Evolutionary conservation across 2,888 invertebrate genomes (phyloP).

Genomic region (Limenitis arthemis): DNA sequence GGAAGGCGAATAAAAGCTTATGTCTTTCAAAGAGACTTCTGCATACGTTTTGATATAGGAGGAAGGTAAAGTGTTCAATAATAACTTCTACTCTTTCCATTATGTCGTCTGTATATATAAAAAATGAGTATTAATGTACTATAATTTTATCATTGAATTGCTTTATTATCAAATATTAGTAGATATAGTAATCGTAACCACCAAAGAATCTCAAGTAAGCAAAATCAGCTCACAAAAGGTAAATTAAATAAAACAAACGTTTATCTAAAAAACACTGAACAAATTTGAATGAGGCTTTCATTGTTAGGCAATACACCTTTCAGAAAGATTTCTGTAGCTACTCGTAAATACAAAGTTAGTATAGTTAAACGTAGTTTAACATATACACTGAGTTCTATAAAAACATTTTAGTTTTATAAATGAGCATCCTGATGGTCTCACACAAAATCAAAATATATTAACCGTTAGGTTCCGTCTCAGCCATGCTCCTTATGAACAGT

Average conservation of each 20-base stretch:
- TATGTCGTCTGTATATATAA: slow-evolving; percentile 72
- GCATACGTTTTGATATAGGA: slow-evolving; percentile 89
- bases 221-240: too few relatives aligned
- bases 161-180: too few relatives aligned
- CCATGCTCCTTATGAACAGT: slow-evolving; percentile 82
- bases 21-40: slow-evolving; percentile 92
- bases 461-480: slow-evolving; percentile 77
- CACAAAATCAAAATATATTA: slow-evolving; percentile 19
- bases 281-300: too few relatives aligned
- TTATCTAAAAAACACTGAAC: too few relatives aligned
- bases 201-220: too few relatives aligned
- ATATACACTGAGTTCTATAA: too few relatives aligned
- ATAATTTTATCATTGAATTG: slow-evolving; percentile 2
- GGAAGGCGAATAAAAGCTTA: slow-evolving; percentile 88
- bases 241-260: too few relatives aligned
- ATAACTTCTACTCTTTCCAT: slow-evolving; percentile 82
- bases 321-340: too few relatives aligned
- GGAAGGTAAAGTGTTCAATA: slow-evolving; percentile 86
- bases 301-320: too few relatives aligned
- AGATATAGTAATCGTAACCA: too few relatives aligned
- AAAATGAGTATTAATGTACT: not conserved
- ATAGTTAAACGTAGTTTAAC: too few relatives aligned
- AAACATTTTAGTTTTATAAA: not conserved
- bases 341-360: too few relatives aligned
- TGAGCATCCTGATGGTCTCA: not conserved